Base-by-base conservation (phyloP, 2,888 invertebrate species). In the Torymus auratus region DNA sequence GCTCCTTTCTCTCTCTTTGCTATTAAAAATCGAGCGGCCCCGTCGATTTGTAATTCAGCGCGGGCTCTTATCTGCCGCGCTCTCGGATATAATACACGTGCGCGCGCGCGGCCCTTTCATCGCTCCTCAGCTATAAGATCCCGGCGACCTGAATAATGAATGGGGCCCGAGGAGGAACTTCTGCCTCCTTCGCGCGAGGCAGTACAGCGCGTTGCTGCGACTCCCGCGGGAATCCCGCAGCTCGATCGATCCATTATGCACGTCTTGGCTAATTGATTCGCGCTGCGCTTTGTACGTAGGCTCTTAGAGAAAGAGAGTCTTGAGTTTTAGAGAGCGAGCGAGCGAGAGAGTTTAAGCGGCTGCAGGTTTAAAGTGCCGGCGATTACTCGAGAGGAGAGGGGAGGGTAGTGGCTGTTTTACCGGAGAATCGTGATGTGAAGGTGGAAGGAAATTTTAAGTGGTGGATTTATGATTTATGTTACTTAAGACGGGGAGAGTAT, bases 161-260 rank as follows among this genome's bases (percentile, higher is more conserved):
- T 88, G 84, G 85, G 86, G 61, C 11, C 85, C 41, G 41, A 41
- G 41, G 85, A 87, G 62, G 86, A 89, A 89, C 85, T 89, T 41
- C 41, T 88, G 87, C 87, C 88, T 87, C 87, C 88, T 87, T 86
- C 84, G 84, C 41, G 41, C 41, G 83, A 84, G 85, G 85, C 83
- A 86, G 84, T 83, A 82, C 84, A 84, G 85, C 41, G 7, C 41
- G 5, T 41, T 7, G 41, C 41, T 1, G 85, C 84, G 84, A 84
- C 88, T 86, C 87, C 90, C 86, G 86, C 68, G 83, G 89, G 89
- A 88, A 85, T 85, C 85, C 5, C 62, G 14, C 13, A 61, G 28
- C 82, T 83, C 83, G 84, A 88, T 89, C 85, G 85, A 90, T 90
- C 86, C 85, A 89, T 89, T 87, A 89, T 90, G 88, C 85, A 89